phyloP scores from a whole-genome alignment of 2,888 invertebrate genomes.

The Labia minor region DNA sequence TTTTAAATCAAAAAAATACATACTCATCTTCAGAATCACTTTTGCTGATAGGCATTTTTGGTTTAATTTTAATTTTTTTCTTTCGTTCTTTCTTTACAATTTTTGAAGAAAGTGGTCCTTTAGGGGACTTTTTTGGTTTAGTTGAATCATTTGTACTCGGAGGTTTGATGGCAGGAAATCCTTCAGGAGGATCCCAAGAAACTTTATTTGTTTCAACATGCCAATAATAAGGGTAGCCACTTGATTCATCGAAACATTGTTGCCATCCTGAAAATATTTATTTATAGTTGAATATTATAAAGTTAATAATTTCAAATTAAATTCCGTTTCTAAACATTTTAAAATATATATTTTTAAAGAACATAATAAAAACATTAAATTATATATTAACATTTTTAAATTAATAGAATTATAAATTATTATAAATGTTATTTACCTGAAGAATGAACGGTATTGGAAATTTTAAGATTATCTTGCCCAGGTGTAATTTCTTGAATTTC shows the following conservation, averaged over 20 bases:
- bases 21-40: slow-evolving; percentile 41
- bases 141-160: background rate
- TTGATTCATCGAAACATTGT: slow-evolving; percentile 49
- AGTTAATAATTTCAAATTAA: no score
- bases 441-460: background rate
- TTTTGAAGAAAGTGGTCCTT: background rate
- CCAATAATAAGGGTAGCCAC: slow-evolving; percentile 55
- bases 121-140: slow-evolving; percentile 5
- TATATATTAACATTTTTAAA: no score
- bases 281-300: no score
- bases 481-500: slow-evolving; percentile 4
- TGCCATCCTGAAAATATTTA: slow-evolving; percentile 45
- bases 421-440: background rate
- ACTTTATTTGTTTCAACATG: slow-evolving; percentile 51
- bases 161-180: background rate
- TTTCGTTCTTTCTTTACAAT: slow-evolving; percentile 28
- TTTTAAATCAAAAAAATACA: no score
- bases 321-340: no score
- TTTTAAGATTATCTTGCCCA: background rate
- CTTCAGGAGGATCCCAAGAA: slow-evolving; percentile 49
- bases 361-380: no score
- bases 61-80: slow-evolving; percentile 29
- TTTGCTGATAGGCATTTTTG: slow-evolving; percentile 29
- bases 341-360: no score
- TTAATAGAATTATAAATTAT: no score